phyloP scores from a whole-genome alignment of 37 sponge, comb jelly and placozoan species.

The Spongilla lacustris region DNA sequence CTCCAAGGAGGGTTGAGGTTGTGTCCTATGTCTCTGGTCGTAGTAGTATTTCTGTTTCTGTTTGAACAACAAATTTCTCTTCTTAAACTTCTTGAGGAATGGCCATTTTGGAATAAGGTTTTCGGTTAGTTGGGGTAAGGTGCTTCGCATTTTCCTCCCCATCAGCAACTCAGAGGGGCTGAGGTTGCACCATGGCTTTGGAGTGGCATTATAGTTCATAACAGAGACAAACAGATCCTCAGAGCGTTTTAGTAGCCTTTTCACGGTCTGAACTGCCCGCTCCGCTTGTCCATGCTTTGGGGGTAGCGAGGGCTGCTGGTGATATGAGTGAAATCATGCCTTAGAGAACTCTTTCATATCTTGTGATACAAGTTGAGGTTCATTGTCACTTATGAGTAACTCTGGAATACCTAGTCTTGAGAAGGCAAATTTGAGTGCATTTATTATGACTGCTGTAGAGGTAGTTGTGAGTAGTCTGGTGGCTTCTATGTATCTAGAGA shows the following conservation, averaged over 20 bases:
- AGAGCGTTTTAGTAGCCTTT: conserved; percentile 9
- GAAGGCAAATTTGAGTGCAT: conserved; percentile 38
- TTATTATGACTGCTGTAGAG: conserved; percentile 16
- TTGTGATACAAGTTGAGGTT: conserved; percentile 42
- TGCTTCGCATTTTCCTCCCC: conserved; percentile 14
- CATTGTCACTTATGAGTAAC: conserved; percentile 53
- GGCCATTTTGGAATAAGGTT: background rate
- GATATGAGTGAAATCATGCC: conserved; percentile 34
- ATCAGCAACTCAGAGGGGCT: conserved; percentile 45
- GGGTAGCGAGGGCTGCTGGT: conserved; percentile 60
- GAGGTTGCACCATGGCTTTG: conserved; percentile 43
- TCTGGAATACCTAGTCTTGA: conserved; percentile 43
- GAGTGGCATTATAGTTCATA: conserved; percentile 36
- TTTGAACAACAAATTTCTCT: background rate
- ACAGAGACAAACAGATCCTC: conserved; percentile 34
- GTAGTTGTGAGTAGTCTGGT: conserved; percentile 20
- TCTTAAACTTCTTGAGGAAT: background rate
- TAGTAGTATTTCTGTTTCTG: background rate
- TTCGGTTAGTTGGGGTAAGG: background rate
- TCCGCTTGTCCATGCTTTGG: conserved; percentile 50
- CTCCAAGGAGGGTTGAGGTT: background rate
- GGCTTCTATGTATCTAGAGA: conserved; percentile 42
- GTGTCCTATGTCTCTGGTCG: background rate
- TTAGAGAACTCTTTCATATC: conserved; percentile 42
- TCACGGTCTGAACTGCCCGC: conserved; percentile 46